phyloP scores from a whole-genome alignment of 2,113 vertebrate species.

The Vidua macroura region DNA sequence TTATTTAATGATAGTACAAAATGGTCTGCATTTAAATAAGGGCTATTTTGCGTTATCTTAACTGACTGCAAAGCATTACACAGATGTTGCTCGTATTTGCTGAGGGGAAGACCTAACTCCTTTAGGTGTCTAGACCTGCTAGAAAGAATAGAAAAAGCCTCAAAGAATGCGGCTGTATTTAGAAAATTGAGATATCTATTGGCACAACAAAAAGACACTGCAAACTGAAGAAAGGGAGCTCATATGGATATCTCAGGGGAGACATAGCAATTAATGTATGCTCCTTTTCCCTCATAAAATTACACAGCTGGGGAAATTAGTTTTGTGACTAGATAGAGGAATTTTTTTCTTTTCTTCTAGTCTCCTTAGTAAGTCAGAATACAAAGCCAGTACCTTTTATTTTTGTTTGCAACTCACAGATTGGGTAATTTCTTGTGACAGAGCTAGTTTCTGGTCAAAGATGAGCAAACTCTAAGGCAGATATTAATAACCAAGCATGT shows the following conservation, averaged over 20 bases:
- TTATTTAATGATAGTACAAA: not conserved
- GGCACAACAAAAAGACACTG: not conserved
- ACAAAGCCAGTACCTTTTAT: not conserved
- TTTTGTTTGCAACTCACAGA: not conserved
- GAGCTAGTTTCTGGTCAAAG: not conserved
- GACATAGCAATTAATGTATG: not conserved
- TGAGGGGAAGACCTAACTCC: not conserved
- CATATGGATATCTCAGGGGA: not conserved
- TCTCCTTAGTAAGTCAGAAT: not conserved
- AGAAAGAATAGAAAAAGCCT: not conserved
- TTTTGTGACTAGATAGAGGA: not conserved
- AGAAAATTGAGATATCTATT: not conserved
- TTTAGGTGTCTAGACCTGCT: not conserved
- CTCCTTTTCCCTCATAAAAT: not conserved
- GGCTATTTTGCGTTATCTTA: not conserved
- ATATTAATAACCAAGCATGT: not conserved
- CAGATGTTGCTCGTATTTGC: not conserved
- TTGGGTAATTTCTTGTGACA: not conserved
- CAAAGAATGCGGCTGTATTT: not conserved
- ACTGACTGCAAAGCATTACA: not conserved
- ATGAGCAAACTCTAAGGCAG: not conserved
- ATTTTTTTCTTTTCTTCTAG: not conserved
- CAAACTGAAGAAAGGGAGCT: not conserved
- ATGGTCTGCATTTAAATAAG: not conserved
- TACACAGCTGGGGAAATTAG: not conserved